Percentiles rank a stretch among this genome's conserved stretches.
Conservation (phyloP, 2,888 invertebrate genomes). For the Agrilus biguttatus region DNA sequence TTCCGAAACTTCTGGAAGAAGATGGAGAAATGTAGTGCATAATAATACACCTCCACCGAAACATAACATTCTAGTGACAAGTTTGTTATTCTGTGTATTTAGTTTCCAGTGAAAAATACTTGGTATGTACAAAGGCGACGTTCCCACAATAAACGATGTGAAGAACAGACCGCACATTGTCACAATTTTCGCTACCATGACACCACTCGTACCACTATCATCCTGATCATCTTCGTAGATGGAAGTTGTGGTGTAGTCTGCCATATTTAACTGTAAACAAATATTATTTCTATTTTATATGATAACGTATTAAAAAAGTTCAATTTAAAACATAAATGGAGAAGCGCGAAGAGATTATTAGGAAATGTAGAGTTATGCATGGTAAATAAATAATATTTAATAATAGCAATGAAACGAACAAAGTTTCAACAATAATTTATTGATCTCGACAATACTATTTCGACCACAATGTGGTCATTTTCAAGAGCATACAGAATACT, state of each 20-base stretch:
- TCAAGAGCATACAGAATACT: too few relatives aligned
- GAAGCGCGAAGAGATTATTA: too few relatives aligned
- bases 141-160: slow-evolving; percentile 62
- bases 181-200: slow-evolving; percentile 56
- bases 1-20: slow-evolving; percentile 66
- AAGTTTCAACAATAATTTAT: too few relatives aligned
- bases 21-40: slow-evolving; percentile 67
- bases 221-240: slow-evolving; percentile 6
- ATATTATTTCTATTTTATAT: neutral
- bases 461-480: too few relatives aligned
- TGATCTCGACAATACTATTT: too few relatives aligned
- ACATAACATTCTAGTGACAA: slow-evolving; percentile 47
- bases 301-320: too few relatives aligned
- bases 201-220: slow-evolving; percentile 23
- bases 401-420: too few relatives aligned
- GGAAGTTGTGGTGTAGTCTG: neutral
- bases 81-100: slow-evolving; percentile 35
- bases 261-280: neutral
- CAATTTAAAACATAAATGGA: too few relatives aligned
- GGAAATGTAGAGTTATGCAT: too few relatives aligned
- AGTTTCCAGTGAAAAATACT: slow-evolving; percentile 48
- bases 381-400: too few relatives aligned
- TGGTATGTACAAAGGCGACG: slow-evolving; percentile 56
- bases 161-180: slow-evolving; percentile 65
- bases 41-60: slow-evolving; percentile 76